Conservation (phyloP, 2,888 invertebrate species). For the Caenorhabditis sp. region DNA sequence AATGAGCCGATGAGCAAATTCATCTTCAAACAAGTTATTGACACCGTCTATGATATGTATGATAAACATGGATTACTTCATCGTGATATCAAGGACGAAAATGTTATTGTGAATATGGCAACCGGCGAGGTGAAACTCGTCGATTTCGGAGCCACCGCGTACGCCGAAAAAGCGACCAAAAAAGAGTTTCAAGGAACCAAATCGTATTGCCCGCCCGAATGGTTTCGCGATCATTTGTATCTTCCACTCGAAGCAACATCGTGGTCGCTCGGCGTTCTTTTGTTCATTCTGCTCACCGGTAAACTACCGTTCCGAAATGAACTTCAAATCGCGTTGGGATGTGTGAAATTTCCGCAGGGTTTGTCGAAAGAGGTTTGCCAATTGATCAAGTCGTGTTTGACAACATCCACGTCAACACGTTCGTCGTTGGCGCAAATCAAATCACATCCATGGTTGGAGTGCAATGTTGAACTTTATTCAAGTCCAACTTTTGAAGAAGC, state of each 20-base stretch:
- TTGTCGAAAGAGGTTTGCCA: slow-evolving; percentile 52
- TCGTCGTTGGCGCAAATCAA: slow-evolving; percentile 39
- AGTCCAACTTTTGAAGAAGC: slow-evolving; percentile 45
- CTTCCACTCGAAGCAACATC: slow-evolving; percentile 74
- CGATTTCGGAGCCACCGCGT: slow-evolving; percentile 67
- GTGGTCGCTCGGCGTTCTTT: slow-evolving; percentile 85
- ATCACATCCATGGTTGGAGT: slow-evolving; percentile 48
- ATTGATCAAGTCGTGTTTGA: slow-evolving; percentile 53
- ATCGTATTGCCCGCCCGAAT: slow-evolving; percentile 67
- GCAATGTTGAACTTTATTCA: slow-evolving; percentile 23
- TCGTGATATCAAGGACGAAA: slow-evolving; percentile 68
- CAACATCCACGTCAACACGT: slow-evolving; percentile 45
- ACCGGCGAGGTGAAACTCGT: slow-evolving; percentile 64
- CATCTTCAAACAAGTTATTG: slow-evolving; percentile 58
- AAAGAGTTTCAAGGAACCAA: slow-evolving; percentile 66
- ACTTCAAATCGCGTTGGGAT: slow-evolving; percentile 64
- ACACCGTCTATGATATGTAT: slow-evolving; percentile 62
- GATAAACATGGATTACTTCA: slow-evolving; percentile 62
- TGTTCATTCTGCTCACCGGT: slow-evolving; percentile 63
- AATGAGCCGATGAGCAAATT: slow-evolving; percentile 60
- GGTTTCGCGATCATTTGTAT: slow-evolving; percentile 63
- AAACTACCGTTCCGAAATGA: slow-evolving; percentile 63
- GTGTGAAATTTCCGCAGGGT: slow-evolving; percentile 59
- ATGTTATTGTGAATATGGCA: slow-evolving; percentile 64
- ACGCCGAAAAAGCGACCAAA: slow-evolving; percentile 57